Evolutionary conservation across 30 jellyfish, hydroid and myxozoan species (phyloP).

Genomic region (Aurelia coerulea): DNA sequence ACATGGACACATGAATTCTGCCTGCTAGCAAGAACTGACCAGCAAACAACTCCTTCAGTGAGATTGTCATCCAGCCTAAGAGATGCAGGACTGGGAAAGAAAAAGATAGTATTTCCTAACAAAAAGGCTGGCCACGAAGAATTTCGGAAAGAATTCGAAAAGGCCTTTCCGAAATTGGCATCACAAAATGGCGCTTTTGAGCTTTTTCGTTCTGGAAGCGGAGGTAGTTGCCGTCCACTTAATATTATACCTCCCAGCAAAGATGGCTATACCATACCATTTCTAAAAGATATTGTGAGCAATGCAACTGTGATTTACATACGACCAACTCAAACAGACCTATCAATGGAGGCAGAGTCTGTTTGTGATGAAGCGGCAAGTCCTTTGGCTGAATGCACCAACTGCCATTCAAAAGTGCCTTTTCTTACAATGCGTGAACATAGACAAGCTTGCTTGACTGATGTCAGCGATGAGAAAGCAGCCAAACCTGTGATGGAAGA

Average conservation of each 20-base stretch:
- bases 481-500: too few relatives aligned
- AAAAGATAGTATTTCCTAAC: not conserved
- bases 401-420: too few relatives aligned
- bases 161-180: conserved; percentile 30
- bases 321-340: not conserved
- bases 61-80: conserved; percentile 1
- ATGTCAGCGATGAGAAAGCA: too few relatives aligned
- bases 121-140: conserved; percentile 28
- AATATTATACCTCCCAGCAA: conserved; percentile 5
- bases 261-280: conserved; percentile 21
- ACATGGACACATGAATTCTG: conserved; percentile 41
- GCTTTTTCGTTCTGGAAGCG: conserved; percentile 12
- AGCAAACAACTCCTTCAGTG: conserved; percentile 5
- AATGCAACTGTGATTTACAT: not conserved
- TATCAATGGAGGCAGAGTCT: too few relatives aligned
- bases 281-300: not conserved
- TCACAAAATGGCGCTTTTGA: conserved; percentile 35
- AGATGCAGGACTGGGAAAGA: conserved; percentile 14
- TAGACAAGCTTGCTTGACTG: too few relatives aligned
- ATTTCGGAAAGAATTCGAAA: conserved; percentile 24
- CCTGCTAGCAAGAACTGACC: conserved; percentile 13
- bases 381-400: too few relatives aligned
- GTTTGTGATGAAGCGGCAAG: too few relatives aligned
- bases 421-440: too few relatives aligned
- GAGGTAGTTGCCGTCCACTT: conserved; percentile 28